Conservation (phyloP, 1,140 invertebrate species). For the Helicoverpa armigera region DNA sequence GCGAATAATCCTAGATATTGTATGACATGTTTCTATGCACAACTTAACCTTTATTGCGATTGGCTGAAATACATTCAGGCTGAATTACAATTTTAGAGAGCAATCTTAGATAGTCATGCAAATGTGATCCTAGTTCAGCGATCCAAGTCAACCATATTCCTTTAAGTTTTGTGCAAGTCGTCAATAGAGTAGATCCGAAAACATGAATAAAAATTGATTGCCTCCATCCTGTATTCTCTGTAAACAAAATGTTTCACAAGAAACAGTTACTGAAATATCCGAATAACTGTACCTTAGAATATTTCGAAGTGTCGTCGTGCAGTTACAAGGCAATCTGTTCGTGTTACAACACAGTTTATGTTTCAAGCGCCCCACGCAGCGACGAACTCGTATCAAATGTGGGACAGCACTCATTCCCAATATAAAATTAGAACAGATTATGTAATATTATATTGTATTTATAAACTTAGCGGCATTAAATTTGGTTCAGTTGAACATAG, state of each 20-base stretch:
- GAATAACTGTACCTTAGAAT: background rate
- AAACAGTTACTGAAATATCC: background rate
- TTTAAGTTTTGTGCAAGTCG: too few relatives aligned
- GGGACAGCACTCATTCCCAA: slow-evolving; percentile 1
- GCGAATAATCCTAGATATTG: too few relatives aligned
- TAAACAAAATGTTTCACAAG: too few relatives aligned
- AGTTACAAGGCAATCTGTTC: background rate
- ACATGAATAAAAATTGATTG: background rate
- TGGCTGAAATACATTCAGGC: too few relatives aligned
- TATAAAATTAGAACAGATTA: slow-evolving; percentile 29
- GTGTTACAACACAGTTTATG: slow-evolving; percentile 13
- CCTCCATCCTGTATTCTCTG: background rate
- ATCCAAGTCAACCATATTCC: too few relatives aligned
- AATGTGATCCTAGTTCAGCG: too few relatives aligned
- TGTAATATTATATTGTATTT: slow-evolving; percentile 16
- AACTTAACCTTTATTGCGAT: too few relatives aligned
- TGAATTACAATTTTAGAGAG: background rate
- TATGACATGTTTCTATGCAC: too few relatives aligned
- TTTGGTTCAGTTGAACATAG: too few relatives aligned
- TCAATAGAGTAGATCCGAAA: background rate
- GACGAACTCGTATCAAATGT: slow-evolving; percentile 25
- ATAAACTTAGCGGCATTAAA: background rate
- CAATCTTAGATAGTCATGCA: background rate
- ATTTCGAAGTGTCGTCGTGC: background rate
- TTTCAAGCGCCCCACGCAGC: slow-evolving; percentile 16